Evolutionary conservation across 2,113 vertebrate species (phyloP), one percentile per base, ranked within the genome.

Genomic region (Orientallactaga bullata): DNA sequence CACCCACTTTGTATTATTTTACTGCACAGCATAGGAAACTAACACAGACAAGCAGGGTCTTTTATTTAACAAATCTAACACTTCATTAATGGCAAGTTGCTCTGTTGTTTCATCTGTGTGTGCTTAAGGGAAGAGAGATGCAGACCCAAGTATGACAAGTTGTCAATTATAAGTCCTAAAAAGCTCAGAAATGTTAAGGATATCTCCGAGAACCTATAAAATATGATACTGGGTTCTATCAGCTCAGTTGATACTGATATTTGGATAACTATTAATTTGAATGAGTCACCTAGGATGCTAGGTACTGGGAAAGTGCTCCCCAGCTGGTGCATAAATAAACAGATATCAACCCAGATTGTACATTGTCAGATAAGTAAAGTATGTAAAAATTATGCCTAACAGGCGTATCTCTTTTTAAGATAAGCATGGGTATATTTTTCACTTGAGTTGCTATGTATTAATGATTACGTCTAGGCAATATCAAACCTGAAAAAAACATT

Each of bases 181-280:
- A 5, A 37, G 9, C 76, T 88, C 58, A 68, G 47, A 68, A 16
- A 58, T 77, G 2, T 74, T 23, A 20, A n/a, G 71, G 63, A 35
- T 4, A 55, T 84, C 69, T 51, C 80, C 83, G 82, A 93, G n/a
- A 73, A 42, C 18, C 24, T 88, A 63, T 83, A 83, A 94, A 91
- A 60, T 32, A 83, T 65, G 32, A 21, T n/a, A 65, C 37, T 74
- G 3, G 24, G 78, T 73, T 91, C 24, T 71, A 30, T 79, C 76
- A 91, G 65, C 42, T 78, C 51, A 60, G 60, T 93, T 71, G 24
- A 72, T 35, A 94, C 30, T 78, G 32, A 60, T 82, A 2, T 92
- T 89, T 89, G 77, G 17, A 85, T 87, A 58, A 88, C 17, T 72
- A n/a, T 83, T 79, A 71, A 87, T 32, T 26, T 89, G 37, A 89